These are phyloP conservation scores for Bembecia ichneumoniformis DNA, from an alignment of 2,888 invertebrate genomes.

Conservation along the genomic window DNA sequence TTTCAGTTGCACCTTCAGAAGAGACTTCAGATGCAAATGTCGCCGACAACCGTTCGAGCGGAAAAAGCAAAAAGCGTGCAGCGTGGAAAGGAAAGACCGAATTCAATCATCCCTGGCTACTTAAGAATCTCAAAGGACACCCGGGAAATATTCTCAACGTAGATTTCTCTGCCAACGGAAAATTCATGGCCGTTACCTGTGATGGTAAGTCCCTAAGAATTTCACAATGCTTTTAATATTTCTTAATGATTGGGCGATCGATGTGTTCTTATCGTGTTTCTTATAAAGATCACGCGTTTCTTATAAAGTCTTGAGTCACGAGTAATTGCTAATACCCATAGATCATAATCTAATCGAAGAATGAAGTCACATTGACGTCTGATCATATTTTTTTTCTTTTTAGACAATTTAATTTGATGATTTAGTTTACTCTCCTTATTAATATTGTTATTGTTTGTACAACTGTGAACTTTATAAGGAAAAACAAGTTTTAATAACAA, in stretches of 20 bases:
- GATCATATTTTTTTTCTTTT: background rate
- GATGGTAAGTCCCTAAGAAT: slow-evolving; percentile 77
- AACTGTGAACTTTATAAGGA: too few relatives aligned
- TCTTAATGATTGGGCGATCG: background rate
- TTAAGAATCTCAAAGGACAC: slow-evolving; percentile 87
- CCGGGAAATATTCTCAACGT: slow-evolving; percentile 81
- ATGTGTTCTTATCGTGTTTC: too few relatives aligned
- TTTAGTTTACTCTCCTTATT: too few relatives aligned
- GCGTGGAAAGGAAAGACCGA: slow-evolving; percentile 65
- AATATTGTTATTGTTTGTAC: too few relatives aligned
- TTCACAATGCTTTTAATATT: slow-evolving; percentile 2
- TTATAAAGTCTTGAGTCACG: too few relatives aligned
- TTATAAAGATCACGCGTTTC: too few relatives aligned
- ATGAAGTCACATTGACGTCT: background rate
- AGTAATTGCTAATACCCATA: background rate
- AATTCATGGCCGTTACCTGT: slow-evolving; percentile 86
- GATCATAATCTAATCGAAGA: background rate
- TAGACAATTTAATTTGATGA: too few relatives aligned
- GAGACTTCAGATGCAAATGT: slow-evolving; percentile 35
- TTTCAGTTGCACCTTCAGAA: slow-evolving; percentile 40
- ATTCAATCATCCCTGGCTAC: slow-evolving; percentile 83
- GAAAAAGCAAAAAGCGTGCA: slow-evolving; percentile 68
- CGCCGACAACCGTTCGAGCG: slow-evolving; percentile 36
- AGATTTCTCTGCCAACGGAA: slow-evolving; percentile 88
- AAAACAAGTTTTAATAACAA: too few relatives aligned